phyloP scores from a whole-genome alignment of 2,888 invertebrate species.

The Dryocosmus kuriphilus region DNA sequence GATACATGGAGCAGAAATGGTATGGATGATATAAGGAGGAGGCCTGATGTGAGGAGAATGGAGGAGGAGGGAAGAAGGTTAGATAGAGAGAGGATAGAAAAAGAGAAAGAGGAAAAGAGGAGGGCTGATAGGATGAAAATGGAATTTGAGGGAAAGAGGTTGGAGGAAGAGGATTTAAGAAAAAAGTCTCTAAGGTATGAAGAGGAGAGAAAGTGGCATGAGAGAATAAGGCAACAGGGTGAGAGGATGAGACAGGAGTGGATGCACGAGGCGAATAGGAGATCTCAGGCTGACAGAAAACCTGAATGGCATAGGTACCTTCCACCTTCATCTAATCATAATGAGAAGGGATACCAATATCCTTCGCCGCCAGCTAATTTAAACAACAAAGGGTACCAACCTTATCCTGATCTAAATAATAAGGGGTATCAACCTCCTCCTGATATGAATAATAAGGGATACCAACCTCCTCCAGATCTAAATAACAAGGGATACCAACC shows the following conservation, averaged over 20 bases:
- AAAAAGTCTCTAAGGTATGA: slow-evolving; percentile 43
- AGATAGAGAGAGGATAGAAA: slow-evolving; percentile 30
- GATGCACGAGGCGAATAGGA: slow-evolving; percentile 26
- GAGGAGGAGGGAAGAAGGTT: neutral
- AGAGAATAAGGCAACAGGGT: slow-evolving; percentile 37
- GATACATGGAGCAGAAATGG: slow-evolving; percentile 48
- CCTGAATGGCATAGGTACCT: slow-evolving; percentile 10
- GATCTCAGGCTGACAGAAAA: slow-evolving; percentile 19
- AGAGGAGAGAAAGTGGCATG: slow-evolving; percentile 54
- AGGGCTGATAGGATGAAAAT: slow-evolving; percentile 51
- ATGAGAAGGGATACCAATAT: slow-evolving; percentile 4
- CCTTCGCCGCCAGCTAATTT: neutral
- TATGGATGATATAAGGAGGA: slow-evolving; percentile 34
- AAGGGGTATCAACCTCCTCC: neutral
- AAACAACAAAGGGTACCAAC: slow-evolving; percentile 5
- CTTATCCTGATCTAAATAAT: neutral
- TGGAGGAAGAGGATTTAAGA: slow-evolving; percentile 26
- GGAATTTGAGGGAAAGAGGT: slow-evolving; percentile 43
- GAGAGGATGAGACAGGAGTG: slow-evolving; percentile 33
- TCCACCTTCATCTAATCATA: neutral
- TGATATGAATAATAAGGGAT: slow-evolving; percentile 13
- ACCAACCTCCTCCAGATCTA: slow-evolving; percentile 19
- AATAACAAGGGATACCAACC: slow-evolving; percentile 8
- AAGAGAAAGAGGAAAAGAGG: slow-evolving; percentile 56
- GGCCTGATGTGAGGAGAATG: slow-evolving; percentile 31